These are phyloP conservation scores for Ornithoptera alexandrae DNA, from an alignment of 2,888 invertebrate species.

Conservation along the genomic window DNA sequence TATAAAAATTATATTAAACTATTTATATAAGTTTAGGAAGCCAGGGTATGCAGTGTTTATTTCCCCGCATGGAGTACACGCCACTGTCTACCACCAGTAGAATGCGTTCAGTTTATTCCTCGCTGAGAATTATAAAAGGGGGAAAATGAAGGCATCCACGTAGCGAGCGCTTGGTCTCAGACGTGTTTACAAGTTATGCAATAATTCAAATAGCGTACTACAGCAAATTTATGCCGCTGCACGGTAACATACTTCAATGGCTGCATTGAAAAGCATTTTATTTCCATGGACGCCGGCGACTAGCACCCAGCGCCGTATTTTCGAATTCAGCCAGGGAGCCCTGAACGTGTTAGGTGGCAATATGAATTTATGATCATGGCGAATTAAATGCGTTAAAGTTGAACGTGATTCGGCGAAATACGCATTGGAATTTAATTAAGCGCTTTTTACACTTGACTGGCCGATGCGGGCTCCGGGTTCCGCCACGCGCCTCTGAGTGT, in stretches of 20 bases:
- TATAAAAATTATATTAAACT: no score
- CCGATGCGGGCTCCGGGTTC: slow-evolving; percentile 36
- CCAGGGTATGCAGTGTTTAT: no score
- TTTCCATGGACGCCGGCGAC: slow-evolving; percentile 65
- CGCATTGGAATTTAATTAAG: slow-evolving; percentile 65
- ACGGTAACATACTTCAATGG: slow-evolving; percentile 75
- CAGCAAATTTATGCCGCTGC: slow-evolving; percentile 74
- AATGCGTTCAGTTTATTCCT: slow-evolving; percentile 16
- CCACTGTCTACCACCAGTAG: no score
- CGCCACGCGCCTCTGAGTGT: slow-evolving; percentile 33
- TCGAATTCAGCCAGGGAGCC: slow-evolving; percentile 61
- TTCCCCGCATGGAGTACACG: no score
- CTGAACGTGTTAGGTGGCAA: slow-evolving; percentile 67
- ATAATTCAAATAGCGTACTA: slow-evolving; percentile 74
- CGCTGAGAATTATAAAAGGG: slow-evolving; percentile 40
- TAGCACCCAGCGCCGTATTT: slow-evolving; percentile 55
- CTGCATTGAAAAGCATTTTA: slow-evolving; percentile 76
- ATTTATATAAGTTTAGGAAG: no score
- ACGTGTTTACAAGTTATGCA: slow-evolving; percentile 77
- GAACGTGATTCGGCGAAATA: slow-evolving; percentile 57
- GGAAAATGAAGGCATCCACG: slow-evolving; percentile 54
- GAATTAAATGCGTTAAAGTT: slow-evolving; percentile 67
- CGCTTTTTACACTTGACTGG: slow-evolving; percentile 55
- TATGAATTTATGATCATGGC: slow-evolving; percentile 72
- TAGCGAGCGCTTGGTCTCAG: slow-evolving; percentile 57